Evolutionary conservation across 2,113 vertebrate genomes (phyloP), one percentile per base, ranked within the genome.

Genomic region (Stigmatopora nigra): DNA sequence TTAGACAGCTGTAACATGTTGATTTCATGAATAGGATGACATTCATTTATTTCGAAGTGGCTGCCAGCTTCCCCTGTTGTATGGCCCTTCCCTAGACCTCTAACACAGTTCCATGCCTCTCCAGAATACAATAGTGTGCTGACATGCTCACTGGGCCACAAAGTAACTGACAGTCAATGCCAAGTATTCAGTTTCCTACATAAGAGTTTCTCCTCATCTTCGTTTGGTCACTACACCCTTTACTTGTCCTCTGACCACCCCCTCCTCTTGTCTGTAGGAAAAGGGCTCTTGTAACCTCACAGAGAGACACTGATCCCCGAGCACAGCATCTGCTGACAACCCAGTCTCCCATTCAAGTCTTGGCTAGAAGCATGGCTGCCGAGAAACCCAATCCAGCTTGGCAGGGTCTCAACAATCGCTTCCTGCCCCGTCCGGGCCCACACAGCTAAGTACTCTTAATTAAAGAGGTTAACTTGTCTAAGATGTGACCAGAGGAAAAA

Each of bases 241-340:
- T 84, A 70, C 83, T 81, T 69, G 67, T 84, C 82, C 75, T 77
- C 73, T 78, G 38, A 53, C 36, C 59, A 13, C 61, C 8, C 17
- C 3, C 1, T 65, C 81, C 75, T 80, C 70, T 84, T 86, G 85
- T 82, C 88, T 87, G 76, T 77, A 79, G 86, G 82, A 80, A 89
- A 83, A 77, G 78, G 69, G 78, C 83, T 87, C 84, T 81, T 84
- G 83, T 87, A 83, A 70, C 82, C 78, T 65, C 87, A 82, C 80
- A 91, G 75, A 72, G 75, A 88, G 77, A 71, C 82, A 88, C 83
- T 84, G 86, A 91, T 91, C 89, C 86, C 79, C 73, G 80, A 85
- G 86, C 82, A 88, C 88, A 91, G 92, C 82, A 88, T 91, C 93
- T 92, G 85, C 83, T 94, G 90, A 91, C 87, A 92, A 91, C 80